Conservation (phyloP, 2,888 invertebrate genomes). For the Drosophila lutescens region DNA sequence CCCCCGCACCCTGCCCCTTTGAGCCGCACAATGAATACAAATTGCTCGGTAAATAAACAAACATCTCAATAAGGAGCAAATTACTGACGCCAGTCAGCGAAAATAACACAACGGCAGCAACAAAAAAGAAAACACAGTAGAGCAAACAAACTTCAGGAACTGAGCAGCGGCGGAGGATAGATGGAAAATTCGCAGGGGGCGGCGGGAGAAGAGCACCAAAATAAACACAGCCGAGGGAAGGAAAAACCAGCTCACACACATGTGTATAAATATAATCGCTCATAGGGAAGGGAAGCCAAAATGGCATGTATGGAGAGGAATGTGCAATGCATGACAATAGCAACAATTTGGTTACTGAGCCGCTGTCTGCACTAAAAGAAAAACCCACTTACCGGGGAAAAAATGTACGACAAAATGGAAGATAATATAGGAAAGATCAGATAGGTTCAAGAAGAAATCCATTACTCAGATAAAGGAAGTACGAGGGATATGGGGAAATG, state of each 20-base stretch:
- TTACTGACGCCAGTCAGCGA: conserved; percentile 75
- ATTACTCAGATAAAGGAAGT: too few species aligned
- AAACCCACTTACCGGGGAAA: too few species aligned
- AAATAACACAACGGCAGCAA: conserved; percentile 36
- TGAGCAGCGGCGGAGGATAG: conserved; percentile 9
- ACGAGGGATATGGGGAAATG: too few species aligned
- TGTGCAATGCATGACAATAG: conserved; percentile 75
- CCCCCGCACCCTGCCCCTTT: conserved; percentile 14
- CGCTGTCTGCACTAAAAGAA: conserved; percentile 9
- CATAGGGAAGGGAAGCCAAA: conserved; percentile 7
- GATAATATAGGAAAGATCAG: too few species aligned
- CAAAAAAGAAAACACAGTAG: conserved; percentile 16
- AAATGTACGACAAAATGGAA: too few species aligned
- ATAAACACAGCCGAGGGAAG: conserved; percentile 51
- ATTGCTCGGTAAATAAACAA: conserved; percentile 80
- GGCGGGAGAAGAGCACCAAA: conserved; percentile 26
- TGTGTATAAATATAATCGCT: conserved; percentile 58
- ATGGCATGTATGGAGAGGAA: conserved; percentile 2
- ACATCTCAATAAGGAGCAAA: conserved; percentile 81
- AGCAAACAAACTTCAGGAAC: conserved; percentile 25
- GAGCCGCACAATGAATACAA: conserved; percentile 76
- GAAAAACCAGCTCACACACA: conserved; percentile 52
- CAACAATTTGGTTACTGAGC: conserved; percentile 65
- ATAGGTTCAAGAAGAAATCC: too few species aligned
- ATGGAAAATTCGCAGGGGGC: conserved; percentile 7